These are phyloP conservation scores for Drosophila picticornis DNA, from an alignment of 2,888 invertebrate species.

Conservation along the genomic window DNA sequence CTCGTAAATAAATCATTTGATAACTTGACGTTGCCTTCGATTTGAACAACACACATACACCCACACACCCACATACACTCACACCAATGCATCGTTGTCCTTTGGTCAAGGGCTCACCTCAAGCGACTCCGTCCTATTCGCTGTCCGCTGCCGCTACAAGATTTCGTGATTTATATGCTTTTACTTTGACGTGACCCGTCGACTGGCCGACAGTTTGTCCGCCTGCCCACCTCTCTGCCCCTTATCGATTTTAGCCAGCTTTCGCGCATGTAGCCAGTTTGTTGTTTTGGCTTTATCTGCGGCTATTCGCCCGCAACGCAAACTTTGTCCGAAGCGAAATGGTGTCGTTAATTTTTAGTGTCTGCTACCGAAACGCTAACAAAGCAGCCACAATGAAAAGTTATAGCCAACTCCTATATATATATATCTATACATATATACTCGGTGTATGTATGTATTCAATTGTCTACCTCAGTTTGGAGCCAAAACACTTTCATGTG, in stretches of 20 bases:
- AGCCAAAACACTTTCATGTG: constrained; percentile 59
- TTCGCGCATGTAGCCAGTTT: constrained; percentile 53
- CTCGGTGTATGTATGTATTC: constrained; percentile 42
- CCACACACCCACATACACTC: constrained; percentile 8
- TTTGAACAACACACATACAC: constrained; percentile 32
- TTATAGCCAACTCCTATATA: constrained; percentile 29
- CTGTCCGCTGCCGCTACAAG: constrained; percentile 66
- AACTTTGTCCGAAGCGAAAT: constrained; percentile 67
- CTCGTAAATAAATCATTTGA: constrained; percentile 80
- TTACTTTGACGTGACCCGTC: constrained; percentile 67
- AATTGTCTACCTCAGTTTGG: constrained; percentile 58
- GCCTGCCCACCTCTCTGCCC: neutral
- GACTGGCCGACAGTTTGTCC: constrained; percentile 15
- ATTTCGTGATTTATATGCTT: constrained; percentile 79
- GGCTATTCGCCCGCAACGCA: constrained; percentile 47
- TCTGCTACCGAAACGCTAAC: constrained; percentile 31
- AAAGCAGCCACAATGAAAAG: constrained; percentile 30
- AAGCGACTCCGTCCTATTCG: constrained; percentile 36
- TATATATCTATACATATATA: neutral
- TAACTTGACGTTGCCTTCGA: constrained; percentile 73
- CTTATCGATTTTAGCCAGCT: constrained; percentile 66
- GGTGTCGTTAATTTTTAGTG: constrained; percentile 77
- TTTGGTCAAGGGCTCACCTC: constrained; percentile 75
- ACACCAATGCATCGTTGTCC: constrained; percentile 35
- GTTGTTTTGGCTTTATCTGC: constrained; percentile 69